Percentiles rank a stretch among this genome's conserved stretches.
These are phyloP conservation scores for Dastarcus helophoroides DNA, from an alignment of 2,888 invertebrate species.

Conservation along the genomic window DNA sequence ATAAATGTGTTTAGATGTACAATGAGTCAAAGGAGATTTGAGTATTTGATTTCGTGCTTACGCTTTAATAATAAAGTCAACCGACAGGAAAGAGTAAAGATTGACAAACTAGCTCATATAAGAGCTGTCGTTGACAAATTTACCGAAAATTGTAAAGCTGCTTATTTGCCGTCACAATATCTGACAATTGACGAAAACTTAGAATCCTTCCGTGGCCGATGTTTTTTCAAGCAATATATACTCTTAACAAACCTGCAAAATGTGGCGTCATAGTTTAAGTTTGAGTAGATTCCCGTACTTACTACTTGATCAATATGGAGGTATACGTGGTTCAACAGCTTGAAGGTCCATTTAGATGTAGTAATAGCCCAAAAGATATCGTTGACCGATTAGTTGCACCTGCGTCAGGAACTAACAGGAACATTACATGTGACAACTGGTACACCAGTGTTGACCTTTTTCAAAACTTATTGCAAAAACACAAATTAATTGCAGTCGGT, in stretches of 20 bases:
- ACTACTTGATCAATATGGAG: constrained; percentile 16
- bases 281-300: constrained; percentile 15
- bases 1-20: constrained; percentile 21
- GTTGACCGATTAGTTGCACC: constrained; percentile 11
- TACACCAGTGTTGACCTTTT: constrained; percentile 11
- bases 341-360: constrained; percentile 12
- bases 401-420: constrained; percentile 14
- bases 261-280: constrained; percentile 20
- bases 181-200: constrained; percentile 24
- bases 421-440: constrained; percentile 21
- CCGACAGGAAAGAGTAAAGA: constrained; percentile 11
- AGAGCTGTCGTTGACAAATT: constrained; percentile 21
- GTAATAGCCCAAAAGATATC: constrained; percentile 10
- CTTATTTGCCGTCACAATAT: constrained; percentile 16
- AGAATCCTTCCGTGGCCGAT: constrained; percentile 20
- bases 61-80: constrained; percentile 17
- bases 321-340: constrained; percentile 18
- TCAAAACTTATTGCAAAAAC: constrained; percentile 7
- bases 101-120: constrained; percentile 20
- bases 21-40: constrained; percentile 20
- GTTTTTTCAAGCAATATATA: constrained; percentile 14
- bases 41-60: constrained; percentile 16
- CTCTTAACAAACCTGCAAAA: constrained; percentile 21
- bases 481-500: constrained; percentile 10
- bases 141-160: constrained; percentile 18